Evolutionary conservation across 1,140 invertebrate species (phyloP), one percentile per base, ranked within the genome.

Genomic region (Camponotus pennsylvanicus): DNA sequence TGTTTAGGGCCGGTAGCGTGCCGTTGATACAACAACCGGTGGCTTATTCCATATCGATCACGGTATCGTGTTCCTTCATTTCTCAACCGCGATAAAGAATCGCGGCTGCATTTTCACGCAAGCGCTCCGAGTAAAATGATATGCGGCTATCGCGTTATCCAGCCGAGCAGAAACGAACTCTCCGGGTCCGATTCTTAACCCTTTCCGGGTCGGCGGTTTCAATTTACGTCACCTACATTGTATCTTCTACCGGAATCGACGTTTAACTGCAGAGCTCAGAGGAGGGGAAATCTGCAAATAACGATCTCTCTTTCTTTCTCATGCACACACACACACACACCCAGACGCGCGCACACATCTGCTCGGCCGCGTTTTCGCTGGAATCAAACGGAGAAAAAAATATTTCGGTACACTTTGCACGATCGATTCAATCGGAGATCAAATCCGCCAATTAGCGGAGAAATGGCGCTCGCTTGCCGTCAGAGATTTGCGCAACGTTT

Each of bases 151-250:
- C 79, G 55, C 55, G 69, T 70, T 71, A 80, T 75, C 57, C 69
- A 49, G 27, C 69, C 69, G 21, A 61, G 79, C 69, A 49, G 15
- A 70, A 83, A 75, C 79, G 40, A 73, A 73, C 69, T 83, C 61
- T 61, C 49, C 52, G 21, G 37, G 55, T 75, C 52, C 32, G 79
- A 75, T 34, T 83, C 79, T 83, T 83, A 67, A 83, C 69, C 79
- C 79, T 75, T 83, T 83, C 79, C 79, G 79, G 79, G 49, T 83
- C 79, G 45, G 79, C 69, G 79, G 27, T 83, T 83, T 83, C 79
- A 83, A 83, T 83, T 83, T 83, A 83, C 69, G 79, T 83, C 55
- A 75, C 55, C 69, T 63, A 61, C 55, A 61, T 45, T 73, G 67
- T 59, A 73, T 73, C 67, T 45, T 82, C 18, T 42, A 40, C 52